Percentiles rank a stretch among this genome's conserved stretches.
Evolutionary conservation across 2,113 vertebrate genomes (phyloP).

Genomic region (Cryptoleucopteryx plumbea): DNA sequence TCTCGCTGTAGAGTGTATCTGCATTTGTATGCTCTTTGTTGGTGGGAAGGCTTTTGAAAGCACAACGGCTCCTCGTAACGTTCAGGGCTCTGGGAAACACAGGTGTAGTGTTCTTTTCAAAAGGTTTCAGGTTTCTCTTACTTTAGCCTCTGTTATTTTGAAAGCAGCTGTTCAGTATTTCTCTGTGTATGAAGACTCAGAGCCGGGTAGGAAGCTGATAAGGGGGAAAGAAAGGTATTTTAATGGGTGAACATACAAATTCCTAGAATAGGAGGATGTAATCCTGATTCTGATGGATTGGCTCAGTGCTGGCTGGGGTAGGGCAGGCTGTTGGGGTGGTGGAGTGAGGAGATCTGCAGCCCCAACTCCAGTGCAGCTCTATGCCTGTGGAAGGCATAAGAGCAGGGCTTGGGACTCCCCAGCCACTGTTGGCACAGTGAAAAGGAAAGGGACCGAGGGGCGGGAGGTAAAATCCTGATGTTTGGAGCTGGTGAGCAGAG

Average conservation of each 20-base stretch:
- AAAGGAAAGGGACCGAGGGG: not conserved
- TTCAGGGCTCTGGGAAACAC: not conserved
- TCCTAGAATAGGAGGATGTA: not conserved
- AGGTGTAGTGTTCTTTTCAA: not conserved
- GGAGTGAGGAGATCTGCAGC: not conserved
- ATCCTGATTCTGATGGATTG: not conserved
- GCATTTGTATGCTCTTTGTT: not conserved
- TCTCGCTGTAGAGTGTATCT: not conserved
- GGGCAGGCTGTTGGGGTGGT: not conserved
- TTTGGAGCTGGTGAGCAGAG: not conserved
- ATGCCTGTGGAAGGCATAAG: not conserved
- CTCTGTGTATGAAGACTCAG: rapidly evolving
- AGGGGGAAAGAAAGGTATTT: not conserved
- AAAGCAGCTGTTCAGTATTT: not conserved
- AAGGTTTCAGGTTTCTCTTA: not conserved
- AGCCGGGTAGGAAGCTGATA: not conserved
- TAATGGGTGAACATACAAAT: not conserved
- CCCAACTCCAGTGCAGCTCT: not conserved
- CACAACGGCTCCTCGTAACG: not conserved
- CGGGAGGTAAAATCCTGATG: not conserved
- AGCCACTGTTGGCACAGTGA: not conserved
- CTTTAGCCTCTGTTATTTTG: not conserved
- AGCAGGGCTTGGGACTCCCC: not conserved
- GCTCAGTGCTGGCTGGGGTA: not conserved
- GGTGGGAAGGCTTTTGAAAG: not conserved